Evolutionary conservation across 2,113 vertebrate genomes (phyloP).

Genomic region (Leucosticte australis): DNA sequence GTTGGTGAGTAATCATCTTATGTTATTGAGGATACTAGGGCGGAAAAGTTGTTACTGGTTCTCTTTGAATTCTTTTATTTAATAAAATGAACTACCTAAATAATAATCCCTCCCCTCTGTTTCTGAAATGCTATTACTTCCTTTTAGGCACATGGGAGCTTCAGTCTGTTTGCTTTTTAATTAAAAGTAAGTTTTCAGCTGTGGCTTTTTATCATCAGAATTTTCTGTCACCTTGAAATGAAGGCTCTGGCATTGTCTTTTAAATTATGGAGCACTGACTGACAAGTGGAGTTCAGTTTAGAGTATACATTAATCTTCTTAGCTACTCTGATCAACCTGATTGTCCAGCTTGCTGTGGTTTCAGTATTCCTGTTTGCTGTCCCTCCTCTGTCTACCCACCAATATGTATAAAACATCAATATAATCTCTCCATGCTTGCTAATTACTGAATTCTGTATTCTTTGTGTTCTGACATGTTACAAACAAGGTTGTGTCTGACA

Average conservation of each 20-base stretch:
- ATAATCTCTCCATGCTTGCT: not conserved
- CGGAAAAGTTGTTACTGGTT: constrained; percentile 30
- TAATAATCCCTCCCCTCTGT: constrained; percentile 35
- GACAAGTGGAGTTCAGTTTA: constrained; percentile 46
- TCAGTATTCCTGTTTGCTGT: not conserved
- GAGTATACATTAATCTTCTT: constrained; percentile 75
- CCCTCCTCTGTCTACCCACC: not conserved
- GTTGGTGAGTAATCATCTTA: constrained; percentile 29
- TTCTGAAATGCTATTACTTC: constrained; percentile 35
- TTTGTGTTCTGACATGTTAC: not conserved
- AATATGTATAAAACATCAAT: not conserved
- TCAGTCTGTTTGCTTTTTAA: constrained; percentile 65
- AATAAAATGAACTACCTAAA: constrained; percentile 58
- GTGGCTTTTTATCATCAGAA: constrained; percentile 64
- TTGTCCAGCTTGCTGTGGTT: constrained; percentile 4
- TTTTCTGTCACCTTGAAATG: constrained; percentile 76
- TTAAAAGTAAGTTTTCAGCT: constrained; percentile 68
- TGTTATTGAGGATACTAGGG: constrained; percentile 33
- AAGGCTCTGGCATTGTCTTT: constrained; percentile 66
- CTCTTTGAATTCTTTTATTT: constrained; percentile 40
- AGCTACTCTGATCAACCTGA: constrained; percentile 72
- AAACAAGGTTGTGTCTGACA: not conserved
- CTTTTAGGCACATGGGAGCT: constrained; percentile 29
- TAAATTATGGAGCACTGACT: constrained; percentile 62
- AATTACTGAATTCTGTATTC: constrained; percentile 15